Percentiles rank a stretch among this genome's conserved stretches.
phyloP scores from a whole-genome alignment of 1,140 invertebrate genomes.

The Psilanteris sp. region DNA sequence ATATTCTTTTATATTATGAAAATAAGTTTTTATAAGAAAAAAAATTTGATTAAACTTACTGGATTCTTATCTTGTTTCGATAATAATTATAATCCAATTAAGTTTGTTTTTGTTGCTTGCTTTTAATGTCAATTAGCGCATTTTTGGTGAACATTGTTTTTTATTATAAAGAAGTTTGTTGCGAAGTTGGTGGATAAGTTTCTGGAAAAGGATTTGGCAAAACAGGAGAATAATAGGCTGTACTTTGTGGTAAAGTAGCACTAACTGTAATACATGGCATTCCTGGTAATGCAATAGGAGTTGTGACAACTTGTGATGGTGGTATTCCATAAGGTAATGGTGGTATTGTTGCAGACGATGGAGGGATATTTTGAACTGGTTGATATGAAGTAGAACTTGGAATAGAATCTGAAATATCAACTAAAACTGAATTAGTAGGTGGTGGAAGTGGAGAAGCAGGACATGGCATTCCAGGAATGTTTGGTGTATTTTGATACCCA shows the following conservation, averaged over 20 bases:
- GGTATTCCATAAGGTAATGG: conserved; percentile 49
- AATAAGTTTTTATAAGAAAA: no score
- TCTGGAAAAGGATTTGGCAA: conserved; percentile 66
- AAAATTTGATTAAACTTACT: no score
- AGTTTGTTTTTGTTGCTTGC: not conserved
- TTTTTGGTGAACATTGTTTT: not conserved
- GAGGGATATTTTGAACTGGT: conserved; percentile 46
- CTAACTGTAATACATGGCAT: conserved; percentile 91
- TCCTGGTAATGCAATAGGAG: conserved; percentile 87
- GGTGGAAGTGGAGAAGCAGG: conserved; percentile 75
- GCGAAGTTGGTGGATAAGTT: conserved; percentile 39
- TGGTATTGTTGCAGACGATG: conserved; percentile 34
- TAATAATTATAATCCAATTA: no score
- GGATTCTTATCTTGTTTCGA: no score
- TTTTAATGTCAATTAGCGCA: conserved; percentile 3
- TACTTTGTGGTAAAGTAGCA: conserved; percentile 82
- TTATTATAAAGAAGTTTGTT: conserved; percentile 67
- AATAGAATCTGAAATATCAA: no score
- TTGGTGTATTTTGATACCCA: conserved; percentile 73
- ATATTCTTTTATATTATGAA: no score
- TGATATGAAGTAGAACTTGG: conserved; percentile 34
- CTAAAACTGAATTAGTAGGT: conserved; percentile 21
- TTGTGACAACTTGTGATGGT: conserved; percentile 81
- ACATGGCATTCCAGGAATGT: conserved; percentile 83
- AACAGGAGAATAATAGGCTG: conserved; percentile 68